A percentile compares a stretch with the other conserved stretches of the same genome.
phyloP scores from a whole-genome alignment of 2,113 vertebrate genomes.

The Theristicus caerulescens region DNA sequence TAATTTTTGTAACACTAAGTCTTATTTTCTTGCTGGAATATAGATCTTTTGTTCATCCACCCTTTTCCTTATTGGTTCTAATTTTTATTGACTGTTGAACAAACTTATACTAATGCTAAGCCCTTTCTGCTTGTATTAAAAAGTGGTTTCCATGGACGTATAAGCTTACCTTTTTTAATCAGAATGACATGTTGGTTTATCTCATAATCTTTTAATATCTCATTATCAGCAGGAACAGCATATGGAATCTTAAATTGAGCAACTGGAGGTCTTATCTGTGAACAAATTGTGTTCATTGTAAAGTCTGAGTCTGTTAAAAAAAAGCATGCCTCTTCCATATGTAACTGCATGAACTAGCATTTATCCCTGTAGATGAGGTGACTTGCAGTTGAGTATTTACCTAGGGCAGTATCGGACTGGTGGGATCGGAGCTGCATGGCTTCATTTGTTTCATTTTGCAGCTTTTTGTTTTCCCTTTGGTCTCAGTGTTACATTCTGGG shows the following conservation, averaged over 20 bases:
- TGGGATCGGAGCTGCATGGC: background rate
- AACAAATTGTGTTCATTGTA: background rate
- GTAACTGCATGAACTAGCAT: background rate
- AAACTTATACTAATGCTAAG: background rate
- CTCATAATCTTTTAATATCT: constrained; percentile 57
- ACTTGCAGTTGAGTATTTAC: background rate
- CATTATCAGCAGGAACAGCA: constrained; percentile 24
- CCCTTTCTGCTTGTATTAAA: constrained; percentile 7
- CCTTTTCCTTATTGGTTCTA: background rate
- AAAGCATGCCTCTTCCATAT: background rate
- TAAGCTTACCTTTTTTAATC: constrained; percentile 11
- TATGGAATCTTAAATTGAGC: constrained; percentile 5
- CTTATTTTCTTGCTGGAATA: background rate
- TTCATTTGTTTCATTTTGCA: background rate
- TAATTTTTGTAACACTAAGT: background rate
- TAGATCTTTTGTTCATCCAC: background rate
- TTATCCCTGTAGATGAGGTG: background rate
- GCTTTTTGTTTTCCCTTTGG: background rate
- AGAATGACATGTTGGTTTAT: background rate
- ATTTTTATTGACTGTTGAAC: background rate
- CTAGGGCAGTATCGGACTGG: background rate
- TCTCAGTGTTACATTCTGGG: background rate
- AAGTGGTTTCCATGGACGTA: constrained; percentile 16
- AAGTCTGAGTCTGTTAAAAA: constrained; percentile 5
- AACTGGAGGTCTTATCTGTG: constrained; percentile 8